Base-by-base conservation (phyloP, 2,888 invertebrate genomes). In the Coleophora flavipennella region DNA sequence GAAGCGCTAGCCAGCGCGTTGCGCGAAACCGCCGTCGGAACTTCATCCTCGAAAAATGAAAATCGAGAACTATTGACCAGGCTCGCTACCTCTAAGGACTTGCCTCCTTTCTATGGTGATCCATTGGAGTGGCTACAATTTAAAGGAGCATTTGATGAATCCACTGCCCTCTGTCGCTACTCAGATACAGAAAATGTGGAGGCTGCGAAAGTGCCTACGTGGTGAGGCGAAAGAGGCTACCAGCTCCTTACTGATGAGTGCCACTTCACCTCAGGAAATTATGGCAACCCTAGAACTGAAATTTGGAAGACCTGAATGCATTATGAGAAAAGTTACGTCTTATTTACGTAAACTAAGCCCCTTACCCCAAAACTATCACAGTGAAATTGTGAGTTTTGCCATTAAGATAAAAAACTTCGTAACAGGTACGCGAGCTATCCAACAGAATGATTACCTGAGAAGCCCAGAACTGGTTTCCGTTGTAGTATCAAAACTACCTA, bases 221-320 rank as follows among this genome's bases (percentile, higher is more conserved):
- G 46, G 47, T 8, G 44, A 44, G 13, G 47, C 47, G 2, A 47
- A 38, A 31, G 42, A 44, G 14, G 41, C 44, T 1, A 39, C 36
- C 1, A 13, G 40, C 1, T 39, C 44, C 2, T 12, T 46, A 20
- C 42, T 46, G 9, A 42, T 42, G 1, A 33, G 37, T n/a, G 28
- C 28, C 8, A 12, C 35, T 9, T 26, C 35, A n/a, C 42, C 42
- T 3, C 12, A 35, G 4, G 35, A 31, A 3, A 35, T 44, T 3
- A 39, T 47, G 8, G 32, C 41, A 9, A 42, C 40, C 0, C 40
- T 48, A 1, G 39, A 39, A 31, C 32, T 45, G 1, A 31, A 42
- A n/a, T 46, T 42, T 35, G 44, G 46, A 8, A 35, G 42, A 2
- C 42, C 44, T 1, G 44, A 47, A 13, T 34, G 13, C 2, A 38